Evolutionary conservation across 2,888 invertebrate species (phyloP).

Genomic region (Charanyca ferruginea): DNA sequence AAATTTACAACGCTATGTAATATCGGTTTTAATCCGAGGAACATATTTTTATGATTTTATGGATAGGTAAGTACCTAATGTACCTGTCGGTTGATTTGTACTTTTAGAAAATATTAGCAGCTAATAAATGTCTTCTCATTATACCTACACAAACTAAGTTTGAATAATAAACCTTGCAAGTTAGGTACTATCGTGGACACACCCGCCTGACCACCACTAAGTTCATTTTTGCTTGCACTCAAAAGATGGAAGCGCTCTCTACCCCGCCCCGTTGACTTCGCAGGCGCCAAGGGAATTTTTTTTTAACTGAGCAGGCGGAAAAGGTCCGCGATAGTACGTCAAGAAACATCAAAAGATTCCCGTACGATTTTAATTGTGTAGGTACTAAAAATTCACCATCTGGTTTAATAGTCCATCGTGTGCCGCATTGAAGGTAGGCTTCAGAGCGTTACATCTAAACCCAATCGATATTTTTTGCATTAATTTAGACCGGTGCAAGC

Average conservation of each 20-base stretch:
- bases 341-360: too few relatives aligned
- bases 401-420: background rate
- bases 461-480: constrained; percentile 20
- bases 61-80: background rate
- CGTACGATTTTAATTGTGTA: too few relatives aligned
- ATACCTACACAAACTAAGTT: constrained; percentile 14
- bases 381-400: background rate
- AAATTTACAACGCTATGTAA: constrained; percentile 36
- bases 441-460: constrained; percentile 8
- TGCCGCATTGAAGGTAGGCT: background rate
- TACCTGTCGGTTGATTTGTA: constrained; percentile 32
- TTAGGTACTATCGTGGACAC: too few relatives aligned
- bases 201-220: too few relatives aligned
- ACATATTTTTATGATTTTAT: constrained; percentile 41
- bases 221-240: too few relatives aligned
- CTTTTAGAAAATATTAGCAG: constrained; percentile 32
- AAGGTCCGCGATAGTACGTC: too few relatives aligned
- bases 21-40: constrained; percentile 37
- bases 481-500: constrained; percentile 18
- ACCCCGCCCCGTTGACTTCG: too few relatives aligned
- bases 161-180: background rate
- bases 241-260: too few relatives aligned
- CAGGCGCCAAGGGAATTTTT: too few relatives aligned
- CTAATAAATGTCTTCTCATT: constrained; percentile 54
- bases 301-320: too few relatives aligned